These are phyloP conservation scores for Tiliacea citrago DNA, from an alignment of 2,888 invertebrate genomes.

Conservation along the genomic window DNA sequence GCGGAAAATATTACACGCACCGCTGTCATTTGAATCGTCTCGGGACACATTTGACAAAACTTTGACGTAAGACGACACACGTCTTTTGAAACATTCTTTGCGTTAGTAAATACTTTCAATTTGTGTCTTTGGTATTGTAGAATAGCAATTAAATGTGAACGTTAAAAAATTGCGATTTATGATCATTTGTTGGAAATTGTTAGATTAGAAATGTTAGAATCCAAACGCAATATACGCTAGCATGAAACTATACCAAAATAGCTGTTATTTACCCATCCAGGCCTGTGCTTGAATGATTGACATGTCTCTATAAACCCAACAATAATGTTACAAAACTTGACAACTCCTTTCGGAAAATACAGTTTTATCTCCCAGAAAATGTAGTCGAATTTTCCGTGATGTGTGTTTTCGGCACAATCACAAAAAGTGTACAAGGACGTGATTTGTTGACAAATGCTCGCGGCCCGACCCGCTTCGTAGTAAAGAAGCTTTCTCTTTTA, in stretches of 20 bases:
- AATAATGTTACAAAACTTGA: slow-evolving; percentile 31
- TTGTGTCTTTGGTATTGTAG: neutral
- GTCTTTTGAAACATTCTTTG: slow-evolving; percentile 37
- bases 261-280: neutral
- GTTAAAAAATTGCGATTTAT: neutral
- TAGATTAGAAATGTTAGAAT: neutral
- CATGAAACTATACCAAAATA: neutral
- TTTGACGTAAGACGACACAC: slow-evolving; percentile 69
- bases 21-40: slow-evolving; percentile 78
- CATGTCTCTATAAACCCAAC: slow-evolving; percentile 24
- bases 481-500: slow-evolving; percentile 75
- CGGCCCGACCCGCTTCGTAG: slow-evolving; percentile 63
- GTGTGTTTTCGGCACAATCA: slow-evolving; percentile 66
- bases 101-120: slow-evolving; percentile 15
- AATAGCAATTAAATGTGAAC: neutral
- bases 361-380: slow-evolving; percentile 24
- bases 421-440: slow-evolving; percentile 77
- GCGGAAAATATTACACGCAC: slow-evolving; percentile 79
- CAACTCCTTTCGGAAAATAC: slow-evolving; percentile 13
- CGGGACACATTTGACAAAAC: slow-evolving; percentile 80
- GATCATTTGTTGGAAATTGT: neutral
- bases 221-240: too few species aligned
- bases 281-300: neutral
- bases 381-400: slow-evolving; percentile 29
- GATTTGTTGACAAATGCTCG: slow-evolving; percentile 84